Conservation (phyloP, 2,888 invertebrate species). For the Polylopha cassiicola region DNA sequence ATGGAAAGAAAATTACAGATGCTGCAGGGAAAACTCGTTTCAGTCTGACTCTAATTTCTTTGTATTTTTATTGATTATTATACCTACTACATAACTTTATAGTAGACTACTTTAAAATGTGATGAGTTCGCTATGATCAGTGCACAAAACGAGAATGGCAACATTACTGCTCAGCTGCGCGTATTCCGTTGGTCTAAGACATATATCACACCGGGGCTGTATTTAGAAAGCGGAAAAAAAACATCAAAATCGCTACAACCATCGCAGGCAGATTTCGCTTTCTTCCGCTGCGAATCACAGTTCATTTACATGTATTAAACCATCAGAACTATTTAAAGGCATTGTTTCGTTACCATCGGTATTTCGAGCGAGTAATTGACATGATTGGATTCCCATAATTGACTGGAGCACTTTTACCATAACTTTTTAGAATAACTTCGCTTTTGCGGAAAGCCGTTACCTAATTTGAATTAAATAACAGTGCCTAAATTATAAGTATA, state of each 20-base stretch:
- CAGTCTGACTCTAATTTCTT: too few species aligned
- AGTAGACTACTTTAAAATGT: too few species aligned
- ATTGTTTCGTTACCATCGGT: constrained; percentile 19
- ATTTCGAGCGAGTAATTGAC: constrained; percentile 21
- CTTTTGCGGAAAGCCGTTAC: too few species aligned
- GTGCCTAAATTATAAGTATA: too few species aligned
- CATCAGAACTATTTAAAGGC: constrained; percentile 31
- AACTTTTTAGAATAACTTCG: neutral
- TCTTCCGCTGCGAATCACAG: constrained; percentile 38
- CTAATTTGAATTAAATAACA: too few species aligned
- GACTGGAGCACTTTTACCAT: constrained; percentile 9
- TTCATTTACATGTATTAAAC: constrained; percentile 52
- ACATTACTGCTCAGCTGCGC: constrained; percentile 8
- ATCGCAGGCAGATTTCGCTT: constrained; percentile 61
- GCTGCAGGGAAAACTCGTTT: neutral
- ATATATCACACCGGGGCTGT: constrained; percentile 35
- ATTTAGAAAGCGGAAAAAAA: constrained; percentile 72
- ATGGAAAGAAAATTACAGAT: constrained; percentile 2
- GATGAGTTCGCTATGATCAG: neutral
- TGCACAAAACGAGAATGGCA: neutral
- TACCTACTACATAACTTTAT: too few species aligned
- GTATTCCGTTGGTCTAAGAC: constrained; percentile 12
- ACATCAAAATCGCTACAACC: constrained; percentile 55
- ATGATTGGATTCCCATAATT: constrained; percentile 18
- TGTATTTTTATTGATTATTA: too few species aligned